These are phyloP conservation scores for Anagrus nilaparvatae DNA, from an alignment of 1,140 invertebrate genomes.

Conservation along the genomic window DNA sequence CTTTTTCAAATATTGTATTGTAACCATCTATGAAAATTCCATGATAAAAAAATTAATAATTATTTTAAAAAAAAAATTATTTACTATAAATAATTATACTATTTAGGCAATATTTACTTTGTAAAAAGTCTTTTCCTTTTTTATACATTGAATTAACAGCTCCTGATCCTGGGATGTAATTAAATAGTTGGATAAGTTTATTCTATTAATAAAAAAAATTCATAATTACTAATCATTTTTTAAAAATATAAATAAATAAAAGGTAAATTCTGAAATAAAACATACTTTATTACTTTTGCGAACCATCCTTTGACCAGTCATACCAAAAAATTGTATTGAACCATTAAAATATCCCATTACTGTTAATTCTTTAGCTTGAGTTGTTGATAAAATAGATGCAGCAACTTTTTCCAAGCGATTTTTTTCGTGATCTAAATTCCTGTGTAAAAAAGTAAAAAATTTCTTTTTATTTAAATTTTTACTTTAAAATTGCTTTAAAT, in stretches of 20 bases:
- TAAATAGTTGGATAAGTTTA: slow-evolving; percentile 23
- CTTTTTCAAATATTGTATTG: slow-evolving; percentile 21
- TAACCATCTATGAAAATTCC: slow-evolving; percentile 21
- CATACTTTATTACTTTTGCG: slow-evolving; percentile 18
- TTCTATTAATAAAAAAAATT: slow-evolving; percentile 17
- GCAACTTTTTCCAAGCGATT: slow-evolving; percentile 24
- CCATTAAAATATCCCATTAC: slow-evolving; percentile 30
- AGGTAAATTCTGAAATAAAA: background rate
- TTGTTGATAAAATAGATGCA: slow-evolving; percentile 24
- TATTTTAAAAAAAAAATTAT: slow-evolving; percentile 2
- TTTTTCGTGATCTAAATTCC: slow-evolving; percentile 26
- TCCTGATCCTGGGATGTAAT: slow-evolving; percentile 28
- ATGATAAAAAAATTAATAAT: slow-evolving; percentile 2
- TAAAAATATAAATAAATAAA: background rate
- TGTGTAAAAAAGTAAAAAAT: slow-evolving; percentile 11
- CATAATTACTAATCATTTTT: background rate
- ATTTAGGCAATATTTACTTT: slow-evolving; percentile 20
- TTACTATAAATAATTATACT: slow-evolving; percentile 1
- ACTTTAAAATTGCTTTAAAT: no score
- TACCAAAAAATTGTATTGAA: slow-evolving; percentile 27
- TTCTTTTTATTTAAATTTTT: no score
- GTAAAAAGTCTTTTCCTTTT: slow-evolving; percentile 24
- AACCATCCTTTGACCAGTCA: slow-evolving; percentile 16
- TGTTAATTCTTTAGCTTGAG: slow-evolving; percentile 25
- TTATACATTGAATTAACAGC: slow-evolving; percentile 23